A percentile compares a stretch with the other conserved stretches of the same genome.
These are phyloP conservation scores for Sialis fuliginosa DNA, from an alignment of 2,888 invertebrate genomes.

Conservation along the genomic window DNA sequence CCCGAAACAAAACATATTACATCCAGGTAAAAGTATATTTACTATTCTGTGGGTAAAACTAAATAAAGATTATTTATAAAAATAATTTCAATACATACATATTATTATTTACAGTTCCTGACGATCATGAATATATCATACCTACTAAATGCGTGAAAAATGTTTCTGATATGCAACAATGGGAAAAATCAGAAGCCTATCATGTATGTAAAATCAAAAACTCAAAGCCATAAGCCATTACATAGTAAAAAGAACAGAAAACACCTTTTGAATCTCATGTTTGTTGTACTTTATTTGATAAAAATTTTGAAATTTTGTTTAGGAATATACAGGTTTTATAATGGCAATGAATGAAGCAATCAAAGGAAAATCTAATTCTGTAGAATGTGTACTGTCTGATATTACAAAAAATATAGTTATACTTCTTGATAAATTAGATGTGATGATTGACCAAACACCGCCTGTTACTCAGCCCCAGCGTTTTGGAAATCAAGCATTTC, in stretches of 20 bases:
- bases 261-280: conserved; percentile 1
- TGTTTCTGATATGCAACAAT: conserved; percentile 52
- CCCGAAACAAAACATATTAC: too few relatives aligned
- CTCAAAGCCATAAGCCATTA: neutral
- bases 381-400: conserved; percentile 41
- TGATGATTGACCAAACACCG: conserved; percentile 64
- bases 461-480: conserved; percentile 86
- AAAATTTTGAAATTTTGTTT: conserved; percentile 12
- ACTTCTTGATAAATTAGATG: conserved; percentile 52
- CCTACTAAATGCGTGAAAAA: conserved; percentile 47
- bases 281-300: conserved; percentile 1
- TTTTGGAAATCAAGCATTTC: conserved; percentile 90
- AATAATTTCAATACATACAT: neutral
- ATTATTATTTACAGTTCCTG: conserved; percentile 20
- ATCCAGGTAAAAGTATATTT: too few relatives aligned
- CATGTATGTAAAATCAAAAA: conserved; percentile 31
- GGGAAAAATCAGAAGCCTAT: conserved; percentile 77
- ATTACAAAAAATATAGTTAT: conserved; percentile 38
- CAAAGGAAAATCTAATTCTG: conserved; percentile 54
- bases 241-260: neutral
- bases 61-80: too few relatives aligned
- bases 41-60: too few relatives aligned
- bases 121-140: conserved; percentile 41
- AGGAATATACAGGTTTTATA: conserved; percentile 77
- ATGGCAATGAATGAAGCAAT: conserved; percentile 73